A percentile compares a stretch with the other conserved stretches of the same genome.
Conservation (phyloP, 1,140 invertebrate species). For the Homalodisca vitripennis region DNA sequence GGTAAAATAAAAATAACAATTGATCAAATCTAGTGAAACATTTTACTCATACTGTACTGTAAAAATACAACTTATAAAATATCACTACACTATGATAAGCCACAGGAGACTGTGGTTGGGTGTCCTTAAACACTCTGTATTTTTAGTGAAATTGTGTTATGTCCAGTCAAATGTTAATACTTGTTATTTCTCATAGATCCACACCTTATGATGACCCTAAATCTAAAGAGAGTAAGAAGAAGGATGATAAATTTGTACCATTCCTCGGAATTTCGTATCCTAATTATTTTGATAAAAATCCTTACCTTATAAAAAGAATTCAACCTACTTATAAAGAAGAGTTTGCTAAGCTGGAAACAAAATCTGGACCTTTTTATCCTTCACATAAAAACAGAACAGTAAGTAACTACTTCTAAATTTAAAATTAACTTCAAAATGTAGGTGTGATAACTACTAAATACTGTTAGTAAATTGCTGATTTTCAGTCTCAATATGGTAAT, state of each 20-base stretch:
- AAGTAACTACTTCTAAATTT: not conserved
- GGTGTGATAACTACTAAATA: no score
- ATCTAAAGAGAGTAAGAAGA: not conserved
- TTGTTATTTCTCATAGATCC: not conserved
- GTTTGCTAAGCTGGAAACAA: not conserved
- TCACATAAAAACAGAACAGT: conserved; percentile 21
- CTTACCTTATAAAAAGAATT: not conserved
- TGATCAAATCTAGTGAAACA: no score
- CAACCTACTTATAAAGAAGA: conserved; percentile 28
- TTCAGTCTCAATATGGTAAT: no score
- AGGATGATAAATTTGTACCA: not conserved
- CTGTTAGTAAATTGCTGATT: no score
- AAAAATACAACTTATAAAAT: no score
- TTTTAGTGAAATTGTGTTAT: no score
- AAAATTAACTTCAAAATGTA: not conserved
- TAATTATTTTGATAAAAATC: conserved; percentile 28
- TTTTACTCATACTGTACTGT: no score
- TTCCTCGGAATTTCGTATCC: not conserved
- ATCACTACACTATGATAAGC: no score
- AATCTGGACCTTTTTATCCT: conserved; percentile 29
- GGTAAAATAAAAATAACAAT: no score
- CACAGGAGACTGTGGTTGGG: no score
- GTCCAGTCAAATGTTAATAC: no score
- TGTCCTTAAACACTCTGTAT: no score
- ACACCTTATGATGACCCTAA: conserved; percentile 12